Evolutionary conservation across 2,113 vertebrate species (phyloP), one percentile per base, ranked within the genome.

Genomic region (Datnioides undecimradiatus): DNA sequence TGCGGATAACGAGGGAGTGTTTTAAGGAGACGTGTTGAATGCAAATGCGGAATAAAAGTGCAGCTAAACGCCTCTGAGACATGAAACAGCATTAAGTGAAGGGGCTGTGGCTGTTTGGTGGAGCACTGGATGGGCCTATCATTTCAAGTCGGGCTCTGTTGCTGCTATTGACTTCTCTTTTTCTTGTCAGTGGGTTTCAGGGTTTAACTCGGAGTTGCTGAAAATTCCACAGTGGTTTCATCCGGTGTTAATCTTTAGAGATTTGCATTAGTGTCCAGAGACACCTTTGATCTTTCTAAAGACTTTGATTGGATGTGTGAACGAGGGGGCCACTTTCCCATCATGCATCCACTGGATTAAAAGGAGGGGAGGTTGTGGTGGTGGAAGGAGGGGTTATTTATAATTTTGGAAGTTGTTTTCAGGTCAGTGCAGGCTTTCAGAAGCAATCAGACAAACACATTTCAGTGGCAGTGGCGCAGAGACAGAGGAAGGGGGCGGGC

Each of bases 181-280:
- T 79, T 82, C 86, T 83, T 65, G 67, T 86, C 79, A 68, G 73
- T 73, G 64, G 73, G 73, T 83, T 86, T 85, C 70, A 68, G 76
- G 90, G 73, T 92, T 94, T 93, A 87, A 87, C 71, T 88, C 65
- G 2, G 73, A 82, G 90, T 87, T 80, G 73, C 82, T 88, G 87
- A 93, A 87, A 91, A 95, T 93, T 91, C 91, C 90, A 79, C 84
- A 74, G 87, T 60, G 87, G 90, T 93, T 93, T 92, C 87, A 94
- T 93, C 93, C 88, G 81, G 86, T 82, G 90, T 89, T 95, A 94
- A 94, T 95, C 93, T 93, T 74, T 12, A 70, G 90, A 93, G 93
- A 95, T 95, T 94, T 93, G 94, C 91, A 95, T 94, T 92, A 90
- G 92, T 94, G 93, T 94, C 93, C 83, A 87, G 77, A 89, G 80